A percentile compares a stretch with the other conserved stretches of the same genome.
These are phyloP conservation scores for Drosophila pegasa DNA, from an alignment of 2,888 invertebrate genomes.

Conservation along the genomic window DNA sequence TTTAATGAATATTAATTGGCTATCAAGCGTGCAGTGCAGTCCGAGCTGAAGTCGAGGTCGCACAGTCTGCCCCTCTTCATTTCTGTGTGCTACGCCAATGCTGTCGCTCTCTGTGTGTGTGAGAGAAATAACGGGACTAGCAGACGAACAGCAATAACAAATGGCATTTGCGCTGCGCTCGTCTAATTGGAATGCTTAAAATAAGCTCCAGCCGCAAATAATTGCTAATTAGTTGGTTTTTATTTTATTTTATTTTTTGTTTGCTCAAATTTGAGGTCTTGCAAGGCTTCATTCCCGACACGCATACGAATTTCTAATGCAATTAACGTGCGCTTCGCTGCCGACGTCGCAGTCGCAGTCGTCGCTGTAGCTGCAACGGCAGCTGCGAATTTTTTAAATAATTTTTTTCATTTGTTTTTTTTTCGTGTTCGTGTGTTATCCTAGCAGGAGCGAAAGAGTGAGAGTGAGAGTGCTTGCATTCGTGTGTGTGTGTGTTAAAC, in stretches of 20 bases:
- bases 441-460: slow-evolving; percentile 25
- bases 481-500: slow-evolving; percentile 31
- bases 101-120: slow-evolving; percentile 34
- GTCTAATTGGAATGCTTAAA: slow-evolving; percentile 70
- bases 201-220: slow-evolving; percentile 61
- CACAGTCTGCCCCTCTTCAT: slow-evolving; percentile 25
- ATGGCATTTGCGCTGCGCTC: slow-evolving; percentile 56
- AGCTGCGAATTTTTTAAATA: slow-evolving; percentile 34
- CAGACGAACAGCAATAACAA: slow-evolving; percentile 56
- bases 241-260: slow-evolving; percentile 34
- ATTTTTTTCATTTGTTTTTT: not conserved
- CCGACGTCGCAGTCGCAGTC: slow-evolving; percentile 32
- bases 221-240: slow-evolving; percentile 70
- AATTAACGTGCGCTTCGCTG: slow-evolving; percentile 63
- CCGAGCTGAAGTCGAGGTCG: slow-evolving; percentile 60
- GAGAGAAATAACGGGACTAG: slow-evolving; percentile 70
- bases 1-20: slow-evolving; percentile 77
- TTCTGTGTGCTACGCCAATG: slow-evolving; percentile 14
- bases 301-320: slow-evolving; percentile 78
- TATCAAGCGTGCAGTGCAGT: slow-evolving; percentile 57
- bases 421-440: not conserved
- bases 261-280: slow-evolving; percentile 46
- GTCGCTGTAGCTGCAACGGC: slow-evolving; percentile 34
- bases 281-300: slow-evolving; percentile 64
- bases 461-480: slow-evolving; percentile 21